A percentile compares a stretch with the other conserved stretches of the same genome.
These are phyloP conservation scores for Danaus plexippus DNA, from an alignment of 1,140 invertebrate species.

Conservation along the genomic window DNA sequence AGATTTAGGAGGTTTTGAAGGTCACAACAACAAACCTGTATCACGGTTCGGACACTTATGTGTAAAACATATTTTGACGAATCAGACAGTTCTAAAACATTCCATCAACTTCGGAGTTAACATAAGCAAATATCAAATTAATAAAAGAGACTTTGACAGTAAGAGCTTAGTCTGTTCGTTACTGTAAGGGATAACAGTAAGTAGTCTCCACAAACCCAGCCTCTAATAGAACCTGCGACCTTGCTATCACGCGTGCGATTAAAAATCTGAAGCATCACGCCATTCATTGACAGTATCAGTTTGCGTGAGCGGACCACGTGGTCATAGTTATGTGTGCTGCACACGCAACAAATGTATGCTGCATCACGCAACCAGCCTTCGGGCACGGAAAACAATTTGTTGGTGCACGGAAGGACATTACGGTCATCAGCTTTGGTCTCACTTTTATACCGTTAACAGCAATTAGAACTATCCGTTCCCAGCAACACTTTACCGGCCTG, in stretches of 20 bases:
- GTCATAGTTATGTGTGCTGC: slow-evolving; percentile 26
- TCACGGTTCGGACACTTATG: no score
- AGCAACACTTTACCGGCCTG: no score
- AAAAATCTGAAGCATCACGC: slow-evolving; percentile 27
- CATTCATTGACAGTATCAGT: slow-evolving; percentile 28
- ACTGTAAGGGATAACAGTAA: no score
- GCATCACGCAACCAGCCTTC: slow-evolving; percentile 15
- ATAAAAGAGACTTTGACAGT: no score
- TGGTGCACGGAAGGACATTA: slow-evolving; percentile 11
- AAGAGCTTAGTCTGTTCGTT: no score
- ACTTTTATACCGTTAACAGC: no score
- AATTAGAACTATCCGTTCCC: no score
- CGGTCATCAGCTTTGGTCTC: no score
- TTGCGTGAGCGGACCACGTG: slow-evolving; percentile 27
- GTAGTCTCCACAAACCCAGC: slow-evolving; percentile 15
- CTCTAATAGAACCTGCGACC: not conserved
- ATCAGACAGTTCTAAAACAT: no score
- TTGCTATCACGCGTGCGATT: slow-evolving; percentile 22
- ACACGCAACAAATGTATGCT: slow-evolving; percentile 19
- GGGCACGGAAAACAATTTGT: slow-evolving; percentile 19
- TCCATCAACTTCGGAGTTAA: no score
- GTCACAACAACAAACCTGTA: slow-evolving; percentile 1
- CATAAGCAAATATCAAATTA: no score
- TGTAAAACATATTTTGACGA: no score
- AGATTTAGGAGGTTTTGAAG: slow-evolving; percentile 19